Evolutionary conservation across 2,888 invertebrate genomes (phyloP).

Genomic region (Allophyes oxyacanthae): DNA sequence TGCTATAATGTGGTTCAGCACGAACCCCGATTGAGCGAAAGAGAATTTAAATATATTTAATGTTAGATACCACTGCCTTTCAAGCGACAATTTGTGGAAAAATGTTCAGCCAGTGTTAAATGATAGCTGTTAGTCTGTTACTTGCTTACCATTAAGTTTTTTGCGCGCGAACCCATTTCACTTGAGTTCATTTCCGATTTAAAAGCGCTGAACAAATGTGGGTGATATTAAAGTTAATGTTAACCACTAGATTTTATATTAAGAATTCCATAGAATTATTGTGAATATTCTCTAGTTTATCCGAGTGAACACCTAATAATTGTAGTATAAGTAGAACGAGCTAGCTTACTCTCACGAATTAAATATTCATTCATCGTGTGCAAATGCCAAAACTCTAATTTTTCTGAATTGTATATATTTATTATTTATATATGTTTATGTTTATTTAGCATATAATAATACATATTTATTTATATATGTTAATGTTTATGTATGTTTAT

Average conservation of each 20-base stretch:
- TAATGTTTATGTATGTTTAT: too few relatives aligned
- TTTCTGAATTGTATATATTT: too few relatives aligned
- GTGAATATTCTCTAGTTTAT: neutral
- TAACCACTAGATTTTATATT: neutral
- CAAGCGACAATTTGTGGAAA: conserved; percentile 40
- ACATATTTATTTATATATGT: too few relatives aligned
- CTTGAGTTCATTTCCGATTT: conserved; percentile 12
- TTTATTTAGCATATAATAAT: too few relatives aligned
- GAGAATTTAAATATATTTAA: conserved; percentile 58
- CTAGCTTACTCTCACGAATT: too few relatives aligned
- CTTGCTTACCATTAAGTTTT: conserved; percentile 43
- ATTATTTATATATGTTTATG: too few relatives aligned
- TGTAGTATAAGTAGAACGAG: too few relatives aligned
- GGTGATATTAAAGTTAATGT: conserved; percentile 8
- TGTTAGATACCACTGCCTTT: conserved; percentile 36
- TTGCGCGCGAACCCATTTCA: conserved; percentile 31
- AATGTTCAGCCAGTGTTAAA: conserved; percentile 34
- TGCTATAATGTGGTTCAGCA: conserved; percentile 62
- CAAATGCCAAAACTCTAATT: too few relatives aligned
- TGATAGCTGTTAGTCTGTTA: conserved; percentile 18
- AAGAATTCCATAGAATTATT: too few relatives aligned
- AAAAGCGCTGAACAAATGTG: conserved; percentile 16
- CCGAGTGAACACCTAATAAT: neutral
- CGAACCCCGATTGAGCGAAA: conserved; percentile 54
- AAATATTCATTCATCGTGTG: too few relatives aligned